Evolutionary conservation across 2,888 invertebrate genomes (phyloP), one percentile per base, ranked within the genome.

Genomic region (Epirrhoe tristata): DNA sequence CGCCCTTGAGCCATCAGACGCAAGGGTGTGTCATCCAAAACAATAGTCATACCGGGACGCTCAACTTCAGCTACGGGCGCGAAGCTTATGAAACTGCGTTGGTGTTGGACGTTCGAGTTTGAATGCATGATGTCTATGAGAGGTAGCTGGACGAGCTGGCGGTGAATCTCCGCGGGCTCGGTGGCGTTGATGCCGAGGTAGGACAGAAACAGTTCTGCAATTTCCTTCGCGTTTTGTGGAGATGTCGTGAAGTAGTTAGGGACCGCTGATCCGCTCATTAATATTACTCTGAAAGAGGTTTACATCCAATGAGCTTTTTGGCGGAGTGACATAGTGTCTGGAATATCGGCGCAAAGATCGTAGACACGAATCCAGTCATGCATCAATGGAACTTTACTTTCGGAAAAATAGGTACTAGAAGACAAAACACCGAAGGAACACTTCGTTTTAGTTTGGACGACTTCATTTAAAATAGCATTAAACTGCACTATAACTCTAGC

Each of bases 131-230:
- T 72, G 88, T 93, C 62, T 6, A 66, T 62, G 5, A 77, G 61
- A 1, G 76, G 66, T 58, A 67, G 68, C 8, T 70, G 52, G 1
- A 62, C 57, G 0, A 81, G 71, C 34, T 63, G 43, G 1, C 58
- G 17, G 56, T 76, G 72, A 16, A 77, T 71, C 8, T 64, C 60
- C 6, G 62, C 70, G 0, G 74, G 70, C 39, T 78, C 75, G 0
- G 72, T 73, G 24, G 76, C 67, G 52, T 71, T 74, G 36, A 77
- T 73, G 46, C 77, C 95, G 93, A 95, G 55, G 1, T 52, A 65
- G 77, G 79, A 70, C 82, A 88, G 59, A 53, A 78, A 76, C 0
- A 63, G 58, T 5, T 63, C 51, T 10, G 73, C 70, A 5, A 77
- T 51, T 6, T 63, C 66, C n/a, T 75, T 65, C 4, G 76, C 73